Conservation (phyloP, 2,797 vertebrate genomes). For the Acanthurus tractus region DNA sequence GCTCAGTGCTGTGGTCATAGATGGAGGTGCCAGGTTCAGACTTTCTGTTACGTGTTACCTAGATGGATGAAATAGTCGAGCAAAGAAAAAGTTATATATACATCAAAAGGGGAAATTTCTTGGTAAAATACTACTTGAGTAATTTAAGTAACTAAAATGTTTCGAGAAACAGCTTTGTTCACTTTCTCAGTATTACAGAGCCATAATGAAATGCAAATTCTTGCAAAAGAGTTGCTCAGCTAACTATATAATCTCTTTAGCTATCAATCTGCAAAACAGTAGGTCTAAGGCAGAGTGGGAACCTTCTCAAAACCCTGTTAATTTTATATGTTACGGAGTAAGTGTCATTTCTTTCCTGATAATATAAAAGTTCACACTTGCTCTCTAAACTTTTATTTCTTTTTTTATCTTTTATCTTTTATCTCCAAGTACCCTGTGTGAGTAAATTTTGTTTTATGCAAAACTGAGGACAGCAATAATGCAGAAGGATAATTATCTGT, state of each 20-base stretch:
- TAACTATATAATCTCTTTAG: not conserved
- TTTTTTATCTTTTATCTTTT: too few relatives aligned
- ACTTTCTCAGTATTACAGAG: not conserved
- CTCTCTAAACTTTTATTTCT: too few relatives aligned
- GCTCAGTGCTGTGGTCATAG: not conserved
- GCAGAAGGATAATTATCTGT: not conserved
- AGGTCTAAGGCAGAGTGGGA: constrained; percentile 1
- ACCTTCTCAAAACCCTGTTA: not conserved
- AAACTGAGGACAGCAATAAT: constrained; percentile 4
- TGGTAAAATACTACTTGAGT: not conserved
- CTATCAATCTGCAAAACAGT: constrained; percentile 15
- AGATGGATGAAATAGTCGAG: not conserved
- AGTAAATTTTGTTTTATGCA: not conserved
- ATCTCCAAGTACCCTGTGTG: not conserved
- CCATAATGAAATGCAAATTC: not conserved
- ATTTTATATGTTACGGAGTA: not conserved
- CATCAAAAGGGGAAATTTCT: not conserved
- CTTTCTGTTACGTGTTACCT: not conserved
- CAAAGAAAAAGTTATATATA: too few relatives aligned
- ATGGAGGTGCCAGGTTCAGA: not conserved
- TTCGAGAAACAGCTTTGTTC: not conserved
- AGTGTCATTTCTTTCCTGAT: not conserved
- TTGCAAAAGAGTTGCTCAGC: not conserved
- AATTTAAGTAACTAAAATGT: too few relatives aligned
- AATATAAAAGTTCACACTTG: not conserved